phyloP scores from a whole-genome alignment of 2,888 invertebrate species.

The Sminthurides aquaticus region DNA sequence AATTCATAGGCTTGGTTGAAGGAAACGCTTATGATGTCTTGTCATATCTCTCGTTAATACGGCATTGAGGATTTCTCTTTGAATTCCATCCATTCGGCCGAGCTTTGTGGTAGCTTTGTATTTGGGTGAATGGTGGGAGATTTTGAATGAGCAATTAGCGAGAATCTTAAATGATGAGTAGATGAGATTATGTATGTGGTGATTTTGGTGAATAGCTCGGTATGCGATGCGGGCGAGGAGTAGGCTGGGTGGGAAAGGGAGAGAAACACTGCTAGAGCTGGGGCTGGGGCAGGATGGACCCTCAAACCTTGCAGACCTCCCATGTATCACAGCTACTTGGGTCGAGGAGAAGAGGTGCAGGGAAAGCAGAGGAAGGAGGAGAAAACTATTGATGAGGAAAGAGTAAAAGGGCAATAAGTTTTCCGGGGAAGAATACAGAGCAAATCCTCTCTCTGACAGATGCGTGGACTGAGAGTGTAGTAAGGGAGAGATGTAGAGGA shows the following conservation, averaged over 20 bases:
- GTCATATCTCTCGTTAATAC: not conserved
- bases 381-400: not conserved
- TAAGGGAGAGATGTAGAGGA: not conserved
- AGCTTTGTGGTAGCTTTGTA: not conserved
- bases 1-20: not conserved
- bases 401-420: not conserved
- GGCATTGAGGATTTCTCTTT: not conserved
- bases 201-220: no score
- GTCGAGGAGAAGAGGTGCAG: no score
- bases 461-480: not conserved
- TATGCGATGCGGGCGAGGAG: not conserved
- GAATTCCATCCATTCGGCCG: no score
- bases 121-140: not conserved
- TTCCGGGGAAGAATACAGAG: not conserved
- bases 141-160: not conserved
- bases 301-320: no score
- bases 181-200: no score
- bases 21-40: not conserved
- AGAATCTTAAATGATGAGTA: not conserved
- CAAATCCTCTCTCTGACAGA: not conserved
- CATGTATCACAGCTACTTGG: no score
- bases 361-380: not conserved
- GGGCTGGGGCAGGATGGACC: not conserved
- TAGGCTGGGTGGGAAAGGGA: not conserved
- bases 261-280: not conserved